Evolutionary conservation across 2,888 invertebrate species (phyloP), one percentile per base, ranked within the genome.

Genomic region (Xanthorhoe spadicearia): DNA sequence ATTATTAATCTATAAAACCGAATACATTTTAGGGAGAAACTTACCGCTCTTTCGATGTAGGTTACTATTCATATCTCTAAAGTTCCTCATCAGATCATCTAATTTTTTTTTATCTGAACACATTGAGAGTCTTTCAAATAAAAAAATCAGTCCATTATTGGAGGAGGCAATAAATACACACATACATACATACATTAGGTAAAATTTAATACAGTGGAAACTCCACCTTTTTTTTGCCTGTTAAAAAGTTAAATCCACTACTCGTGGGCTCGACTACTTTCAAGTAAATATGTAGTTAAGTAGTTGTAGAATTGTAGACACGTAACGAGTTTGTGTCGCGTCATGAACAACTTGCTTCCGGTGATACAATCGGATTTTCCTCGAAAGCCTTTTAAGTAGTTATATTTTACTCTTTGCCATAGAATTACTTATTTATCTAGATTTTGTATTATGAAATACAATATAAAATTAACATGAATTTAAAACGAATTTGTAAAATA

Each of bases 181-280:
- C n/a, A n/a, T n/a, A n/a, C n/a, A n/a, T n/a, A n/a, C n/a, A n/a
- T n/a, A n/a, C n/a, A n/a, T n/a, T n/a, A n/a, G n/a, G 2, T 54
- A 35, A 35, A 35, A 35, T n/a, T n/a, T n/a, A 35, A 35, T 35
- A 8, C 23, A 23, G 23, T 23, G 23, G 23, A 23, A 23, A 23
- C 1, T 3, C 23, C 23, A 3, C 23, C 23, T 23, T 23, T 23
- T 23, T 23, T 23, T 23, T 13, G 38, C 3, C 9, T 7, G 38
- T 43, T 13, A 13, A 50, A 23, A 48, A 32, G 0, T 19, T n/a
- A 9, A 2, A 46, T 38, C 10, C 43, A 61, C 35, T 69, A 69
- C 67, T 71, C 66, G 49, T 64, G 71, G 71, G 68, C 69, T 70
- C 55, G 70, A 73, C 69, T 69, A 23, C 15, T 55, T 46, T 18